These are phyloP conservation scores for Cephus rjabovi DNA, from an alignment of 2,888 invertebrate genomes.

Conservation along the genomic window DNA sequence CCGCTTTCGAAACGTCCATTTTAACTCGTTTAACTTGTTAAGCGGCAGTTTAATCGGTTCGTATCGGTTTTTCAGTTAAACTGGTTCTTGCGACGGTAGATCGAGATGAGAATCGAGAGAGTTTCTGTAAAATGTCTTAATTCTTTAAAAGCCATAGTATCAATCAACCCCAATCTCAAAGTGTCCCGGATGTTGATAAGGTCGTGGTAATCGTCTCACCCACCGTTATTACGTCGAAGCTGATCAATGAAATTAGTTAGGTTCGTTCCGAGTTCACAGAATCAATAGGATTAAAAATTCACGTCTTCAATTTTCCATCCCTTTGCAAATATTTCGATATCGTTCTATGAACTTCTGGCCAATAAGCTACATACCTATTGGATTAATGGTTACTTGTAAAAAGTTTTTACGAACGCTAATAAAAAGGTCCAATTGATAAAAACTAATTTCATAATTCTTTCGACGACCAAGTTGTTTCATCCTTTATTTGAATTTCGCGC, in stretches of 20 bases:
- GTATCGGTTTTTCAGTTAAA: neutral
- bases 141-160: neutral
- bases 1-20: neutral
- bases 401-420: slow-evolving; percentile 15
- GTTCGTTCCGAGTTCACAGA: neutral
- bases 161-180: neutral
- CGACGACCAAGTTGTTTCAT: slow-evolving; percentile 5
- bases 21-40: neutral
- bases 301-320: neutral
- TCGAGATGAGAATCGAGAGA: neutral
- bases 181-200: neutral
- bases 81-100: slow-evolving; percentile 3
- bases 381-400: slow-evolving; percentile 12
- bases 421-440: slow-evolving; percentile 21
- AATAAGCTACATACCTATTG: neutral
- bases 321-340: neutral
- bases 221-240: neutral
- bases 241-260: slow-evolving; percentile 16
- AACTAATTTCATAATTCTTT: neutral
- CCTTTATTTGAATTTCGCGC: neutral
- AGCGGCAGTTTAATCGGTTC: neutral
- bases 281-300: neutral
- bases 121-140: neutral
- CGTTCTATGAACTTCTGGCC: neutral
- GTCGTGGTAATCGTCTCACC: neutral